A percentile compares a stretch with the other conserved stretches of the same genome.
Evolutionary conservation across 1,140 invertebrate species (phyloP).

Genomic region (Cotesia chilonis): DNA sequence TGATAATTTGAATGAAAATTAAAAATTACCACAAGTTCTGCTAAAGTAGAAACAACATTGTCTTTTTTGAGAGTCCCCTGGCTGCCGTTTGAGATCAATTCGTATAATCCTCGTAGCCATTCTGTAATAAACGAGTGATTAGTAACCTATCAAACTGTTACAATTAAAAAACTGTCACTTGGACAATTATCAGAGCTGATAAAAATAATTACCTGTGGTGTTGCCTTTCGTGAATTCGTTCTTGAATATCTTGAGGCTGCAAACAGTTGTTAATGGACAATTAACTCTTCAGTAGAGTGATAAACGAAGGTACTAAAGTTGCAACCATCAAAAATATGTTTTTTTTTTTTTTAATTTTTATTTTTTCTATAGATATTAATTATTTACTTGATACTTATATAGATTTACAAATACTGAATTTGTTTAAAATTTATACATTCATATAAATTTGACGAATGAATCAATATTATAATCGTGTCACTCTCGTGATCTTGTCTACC

Average conservation of each 20-base stretch:
- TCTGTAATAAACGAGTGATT: constrained; percentile 49
- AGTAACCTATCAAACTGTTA: too few relatives aligned
- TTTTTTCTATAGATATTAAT: constrained; percentile 21
- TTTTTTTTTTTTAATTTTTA: not conserved
- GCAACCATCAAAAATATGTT: constrained; percentile 49
- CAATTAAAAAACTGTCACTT: too few relatives aligned
- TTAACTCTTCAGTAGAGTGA: constrained; percentile 59
- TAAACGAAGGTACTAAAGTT: constrained; percentile 40
- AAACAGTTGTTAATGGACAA: constrained; percentile 63
- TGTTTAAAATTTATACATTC: constrained; percentile 35
- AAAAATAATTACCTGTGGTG: constrained; percentile 53
- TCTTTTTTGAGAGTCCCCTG: constrained; percentile 77
- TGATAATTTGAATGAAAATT: constrained; percentile 17
- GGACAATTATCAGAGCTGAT: constrained; percentile 20
- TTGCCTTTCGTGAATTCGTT: constrained; percentile 63
- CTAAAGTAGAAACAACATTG: constrained; percentile 71
- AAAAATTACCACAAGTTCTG: constrained; percentile 74
- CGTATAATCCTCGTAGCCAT: constrained; percentile 65
- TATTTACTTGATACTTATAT: constrained; percentile 17
- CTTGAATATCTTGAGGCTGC: constrained; percentile 65
- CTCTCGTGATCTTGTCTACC: constrained; percentile 48
- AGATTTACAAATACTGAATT: constrained; percentile 21
- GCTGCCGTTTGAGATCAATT: constrained; percentile 75
- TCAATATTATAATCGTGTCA: constrained; percentile 49
- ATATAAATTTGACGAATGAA: constrained; percentile 49